Evolutionary conservation across 2,113 vertebrate species (phyloP).

Genomic region (Tragelaphus strepsiceros): DNA sequence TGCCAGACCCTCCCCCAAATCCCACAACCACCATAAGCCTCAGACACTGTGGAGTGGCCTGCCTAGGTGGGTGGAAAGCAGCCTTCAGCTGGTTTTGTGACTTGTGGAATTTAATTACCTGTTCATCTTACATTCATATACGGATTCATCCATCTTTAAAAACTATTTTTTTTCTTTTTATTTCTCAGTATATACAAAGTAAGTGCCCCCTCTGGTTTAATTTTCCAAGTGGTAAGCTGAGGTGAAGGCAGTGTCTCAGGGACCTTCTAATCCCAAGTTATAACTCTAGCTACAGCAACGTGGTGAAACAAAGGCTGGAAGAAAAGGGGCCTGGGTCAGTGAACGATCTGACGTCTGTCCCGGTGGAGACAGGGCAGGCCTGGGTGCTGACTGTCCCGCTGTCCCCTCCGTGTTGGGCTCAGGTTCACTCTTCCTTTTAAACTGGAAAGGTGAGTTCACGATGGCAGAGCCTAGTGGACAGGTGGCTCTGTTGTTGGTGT

Average conservation of each 20-base stretch:
- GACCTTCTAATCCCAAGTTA: background rate
- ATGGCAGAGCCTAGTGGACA: background rate
- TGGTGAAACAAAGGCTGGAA: background rate
- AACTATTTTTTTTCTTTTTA: background rate
- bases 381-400: rapidly evolving
- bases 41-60: background rate
- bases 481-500: rapidly evolving
- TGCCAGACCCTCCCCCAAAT: background rate
- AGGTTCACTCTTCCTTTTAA: background rate
- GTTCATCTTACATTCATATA: background rate
- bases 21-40: background rate
- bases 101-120: background rate
- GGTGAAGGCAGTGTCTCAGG: background rate
- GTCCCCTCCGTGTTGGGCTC: background rate
- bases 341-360: too few species aligned
- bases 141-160: background rate
- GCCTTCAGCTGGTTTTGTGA: background rate
- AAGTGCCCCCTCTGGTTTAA: background rate
- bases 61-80: background rate
- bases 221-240: background rate
- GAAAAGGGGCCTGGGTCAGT: background rate
- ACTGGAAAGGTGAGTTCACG: background rate
- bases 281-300: rapidly evolving
- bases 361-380: rapidly evolving
- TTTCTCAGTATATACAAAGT: background rate